Evolutionary conservation across 2,797 vertebrate genomes (phyloP).

Genomic region (Lepus townsendii): DNA sequence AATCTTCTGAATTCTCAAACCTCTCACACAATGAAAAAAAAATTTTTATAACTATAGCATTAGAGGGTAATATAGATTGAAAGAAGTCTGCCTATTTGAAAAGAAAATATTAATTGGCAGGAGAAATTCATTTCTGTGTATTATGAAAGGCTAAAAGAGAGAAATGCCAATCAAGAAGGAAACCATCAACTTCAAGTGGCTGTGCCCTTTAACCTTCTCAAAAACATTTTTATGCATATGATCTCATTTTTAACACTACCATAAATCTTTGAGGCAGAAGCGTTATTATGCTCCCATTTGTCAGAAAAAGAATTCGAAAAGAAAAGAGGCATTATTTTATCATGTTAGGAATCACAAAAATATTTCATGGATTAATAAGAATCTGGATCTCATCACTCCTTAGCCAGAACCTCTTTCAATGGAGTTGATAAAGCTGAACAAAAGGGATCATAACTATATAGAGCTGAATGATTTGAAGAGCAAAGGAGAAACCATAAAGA

Average conservation of each 20-base stretch:
- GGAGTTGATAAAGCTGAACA: constrained; percentile 1
- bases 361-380: constrained; percentile 48
- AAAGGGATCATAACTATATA: constrained; percentile 26
- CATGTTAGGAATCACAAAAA: constrained; percentile 35
- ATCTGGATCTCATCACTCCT: constrained; percentile 11
- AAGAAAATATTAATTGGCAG: constrained; percentile 45
- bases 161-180: constrained; percentile 30
- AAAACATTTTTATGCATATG: constrained; percentile 53
- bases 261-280: constrained; percentile 40
- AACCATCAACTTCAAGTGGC: constrained; percentile 47
- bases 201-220: constrained; percentile 43
- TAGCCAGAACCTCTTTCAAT: neutral
- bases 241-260: constrained; percentile 52
- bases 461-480: constrained; percentile 7
- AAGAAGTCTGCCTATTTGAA: constrained; percentile 31
- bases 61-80: neutral
- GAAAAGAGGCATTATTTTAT: constrained; percentile 1
- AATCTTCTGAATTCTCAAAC: constrained; percentile 24
- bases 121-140: neutral
- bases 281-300: constrained; percentile 51
- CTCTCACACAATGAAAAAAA: neutral
- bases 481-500: constrained; percentile 12
- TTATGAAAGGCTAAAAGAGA: neutral
- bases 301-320: constrained; percentile 5
- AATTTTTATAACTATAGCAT: constrained; percentile 39